These are phyloP conservation scores for Nothocercus julius DNA, from an alignment of 2,113 vertebrate genomes.

Conservation along the genomic window DNA sequence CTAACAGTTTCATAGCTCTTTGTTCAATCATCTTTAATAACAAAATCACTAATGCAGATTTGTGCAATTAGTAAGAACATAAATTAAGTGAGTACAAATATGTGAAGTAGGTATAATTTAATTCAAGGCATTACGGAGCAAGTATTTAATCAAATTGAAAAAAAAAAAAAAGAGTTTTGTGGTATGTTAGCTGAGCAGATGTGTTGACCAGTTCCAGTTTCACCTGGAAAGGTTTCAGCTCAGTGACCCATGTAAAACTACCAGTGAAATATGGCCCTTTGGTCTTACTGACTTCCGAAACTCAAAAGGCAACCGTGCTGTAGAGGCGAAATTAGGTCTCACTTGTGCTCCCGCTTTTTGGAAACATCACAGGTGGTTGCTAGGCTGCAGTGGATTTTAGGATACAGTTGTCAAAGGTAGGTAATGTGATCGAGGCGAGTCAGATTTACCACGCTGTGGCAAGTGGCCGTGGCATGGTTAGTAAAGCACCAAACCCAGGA, in stretches of 20 bases:
- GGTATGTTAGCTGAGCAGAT: not conserved
- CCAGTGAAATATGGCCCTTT: not conserved
- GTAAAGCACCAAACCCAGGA: not conserved
- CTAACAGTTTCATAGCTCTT: not conserved
- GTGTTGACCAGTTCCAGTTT: not conserved
- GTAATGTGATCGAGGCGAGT: no score
- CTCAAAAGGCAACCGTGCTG: not conserved
- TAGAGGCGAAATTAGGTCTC: not conserved
- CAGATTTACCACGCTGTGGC: no score
- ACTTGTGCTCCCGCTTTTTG: not conserved
- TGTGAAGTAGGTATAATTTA: not conserved
- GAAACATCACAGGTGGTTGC: not conserved
- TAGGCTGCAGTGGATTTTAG: not conserved
- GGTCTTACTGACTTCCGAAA: not conserved
- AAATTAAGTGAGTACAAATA: not conserved
- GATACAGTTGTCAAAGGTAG: not conserved
- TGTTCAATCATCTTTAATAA: not conserved
- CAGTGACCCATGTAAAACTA: not conserved
- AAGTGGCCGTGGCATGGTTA: rapidly evolving
- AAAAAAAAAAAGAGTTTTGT: not conserved
- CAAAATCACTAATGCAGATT: not conserved
- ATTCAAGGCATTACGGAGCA: not conserved
- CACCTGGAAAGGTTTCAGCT: not conserved
- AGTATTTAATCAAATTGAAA: not conserved
- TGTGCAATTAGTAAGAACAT: not conserved